Conservation (phyloP, 2,797 vertebrate genomes). For the Micromesistius poutassou region DNA sequence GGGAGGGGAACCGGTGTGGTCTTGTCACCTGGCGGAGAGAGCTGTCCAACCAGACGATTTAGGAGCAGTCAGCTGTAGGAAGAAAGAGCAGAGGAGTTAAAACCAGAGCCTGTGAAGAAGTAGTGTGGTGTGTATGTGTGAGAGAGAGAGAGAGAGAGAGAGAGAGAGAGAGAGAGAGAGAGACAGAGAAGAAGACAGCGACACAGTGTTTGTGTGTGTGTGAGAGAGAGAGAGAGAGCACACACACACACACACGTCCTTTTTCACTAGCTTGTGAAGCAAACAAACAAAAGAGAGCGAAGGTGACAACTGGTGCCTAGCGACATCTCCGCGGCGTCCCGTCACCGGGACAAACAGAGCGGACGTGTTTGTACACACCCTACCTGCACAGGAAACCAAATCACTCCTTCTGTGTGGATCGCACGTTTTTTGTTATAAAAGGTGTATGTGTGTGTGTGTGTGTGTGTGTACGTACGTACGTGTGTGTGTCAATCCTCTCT, state of each 20-base stretch:
- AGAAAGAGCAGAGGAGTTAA: slow-evolving; percentile 24
- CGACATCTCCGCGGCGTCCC: slow-evolving; percentile 39
- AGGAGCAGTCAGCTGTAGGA: slow-evolving; percentile 53
- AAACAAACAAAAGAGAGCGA: slow-evolving; percentile 33
- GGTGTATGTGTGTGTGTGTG: background rate
- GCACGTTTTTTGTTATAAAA: background rate
- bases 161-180: background rate
- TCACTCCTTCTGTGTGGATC: slow-evolving; percentile 15
- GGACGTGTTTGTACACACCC: slow-evolving; percentile 31
- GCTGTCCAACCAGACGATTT: slow-evolving; percentile 53
- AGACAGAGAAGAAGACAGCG: background rate
- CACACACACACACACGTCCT: slow-evolving; percentile 5
- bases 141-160: no score
- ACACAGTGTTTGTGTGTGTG: no score
- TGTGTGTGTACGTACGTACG: no score
- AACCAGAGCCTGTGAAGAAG: slow-evolving; percentile 7
- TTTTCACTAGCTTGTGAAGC: slow-evolving; percentile 28
- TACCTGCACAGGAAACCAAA: slow-evolving; percentile 35
- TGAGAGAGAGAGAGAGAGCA: background rate
- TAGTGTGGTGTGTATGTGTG: no score
- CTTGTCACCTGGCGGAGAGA: slow-evolving; percentile 53
- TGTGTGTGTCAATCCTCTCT: background rate
- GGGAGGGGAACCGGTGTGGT: slow-evolving; percentile 48
- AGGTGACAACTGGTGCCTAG: slow-evolving; percentile 50
- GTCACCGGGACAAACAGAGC: slow-evolving; percentile 48